Base-by-base conservation (phyloP, 2,113 vertebrate species). In the Platanista minor region DNA sequence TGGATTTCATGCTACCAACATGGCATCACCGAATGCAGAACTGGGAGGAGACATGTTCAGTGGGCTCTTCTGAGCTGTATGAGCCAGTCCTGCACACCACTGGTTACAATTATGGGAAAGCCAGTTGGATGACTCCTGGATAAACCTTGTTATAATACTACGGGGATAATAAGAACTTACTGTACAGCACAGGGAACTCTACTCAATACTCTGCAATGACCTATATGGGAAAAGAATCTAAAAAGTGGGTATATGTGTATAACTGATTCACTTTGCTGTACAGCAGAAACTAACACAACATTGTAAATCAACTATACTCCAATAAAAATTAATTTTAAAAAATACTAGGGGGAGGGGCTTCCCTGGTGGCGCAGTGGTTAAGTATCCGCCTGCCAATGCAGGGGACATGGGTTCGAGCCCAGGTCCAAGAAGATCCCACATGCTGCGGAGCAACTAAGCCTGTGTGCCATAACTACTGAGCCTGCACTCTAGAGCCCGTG, bases 21-120 rank as follows among this genome's bases (percentile, higher is more conserved):
- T 46, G 33, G 61, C 64, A 1, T 90, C 43, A 89, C 39, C 61
- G 69, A 81, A 77, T 11, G 31, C 74, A 94, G 39, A 77, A 14
- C 18, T 43, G 43, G 6, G 23, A 86, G 72, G 17, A 90, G 71
- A 52, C 23, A 41, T 14, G 43, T 4, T 17, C 18, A 15, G 8
- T 64, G 66, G 72, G 54, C 13, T 89, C 61, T 61, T 46, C 8
- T 72, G 62, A 81, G 21, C 59, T 71, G 6, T 27, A 0, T 71
- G 11, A 90, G 54, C 41, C 31, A 31, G 23, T 43, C 57, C 20
- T 72, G 17, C 5, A 87, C 27, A 52, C 10, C 18, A 23, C 8
- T 57, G 10, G 67, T 87, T 49, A 91, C 25, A 80, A 21, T 61
- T 67, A 66, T 67, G 71, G 46, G 54, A 95, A 96, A 89, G 54